Evolutionary conservation across 2,888 invertebrate species (phyloP), one percentile per base, ranked within the genome.

Genomic region (Baccha elongata): DNA sequence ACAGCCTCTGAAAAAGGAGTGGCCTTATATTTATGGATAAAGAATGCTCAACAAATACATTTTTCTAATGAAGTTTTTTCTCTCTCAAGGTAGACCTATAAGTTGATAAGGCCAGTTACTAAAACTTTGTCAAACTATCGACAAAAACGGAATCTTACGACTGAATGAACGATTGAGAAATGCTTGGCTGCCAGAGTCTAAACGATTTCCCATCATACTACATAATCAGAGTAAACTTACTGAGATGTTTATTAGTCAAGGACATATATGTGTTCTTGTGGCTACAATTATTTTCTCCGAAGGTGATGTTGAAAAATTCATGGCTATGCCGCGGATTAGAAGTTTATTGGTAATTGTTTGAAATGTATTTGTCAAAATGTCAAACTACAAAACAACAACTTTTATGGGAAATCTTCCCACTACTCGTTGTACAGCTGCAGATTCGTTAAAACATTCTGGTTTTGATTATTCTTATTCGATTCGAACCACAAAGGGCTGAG

Each of bases 381-480:
- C 13, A 26, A 11, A 2, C 11, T 8, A 60, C 60, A 17, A 60
- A 13, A 11, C 60, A 60, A 29, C n/a, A n/a, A n/a, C n/a, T n/a
- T 29, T 60, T 15, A 29, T 62, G 62, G 62, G 62, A 19, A 35
- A 10, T 19, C 35, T 46, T 26, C 62, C 44, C 13, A 19, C 26
- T 5, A 8, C 40, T 7, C 26, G 21, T 1, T 62, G 44, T 11
- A 62, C 32, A 44, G 29, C 62, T 15, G 44, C 44, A 10, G 19
- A 4, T 10, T 17, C 53, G 15, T 53, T 53, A 8, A n/a, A 35
- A n/a, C 53, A 62, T 46, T 46, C 40, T 23, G 55, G 64, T 4
- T 35, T 75, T 2, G 79, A 83, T 35, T 83, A 71, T 62, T 68
- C 53, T 11, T 74, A 62, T 46, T 13, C 40, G 1, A 53, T 76